phyloP scores from a whole-genome alignment of 2,113 vertebrate species.

The Aphyosemion australe region DNA sequence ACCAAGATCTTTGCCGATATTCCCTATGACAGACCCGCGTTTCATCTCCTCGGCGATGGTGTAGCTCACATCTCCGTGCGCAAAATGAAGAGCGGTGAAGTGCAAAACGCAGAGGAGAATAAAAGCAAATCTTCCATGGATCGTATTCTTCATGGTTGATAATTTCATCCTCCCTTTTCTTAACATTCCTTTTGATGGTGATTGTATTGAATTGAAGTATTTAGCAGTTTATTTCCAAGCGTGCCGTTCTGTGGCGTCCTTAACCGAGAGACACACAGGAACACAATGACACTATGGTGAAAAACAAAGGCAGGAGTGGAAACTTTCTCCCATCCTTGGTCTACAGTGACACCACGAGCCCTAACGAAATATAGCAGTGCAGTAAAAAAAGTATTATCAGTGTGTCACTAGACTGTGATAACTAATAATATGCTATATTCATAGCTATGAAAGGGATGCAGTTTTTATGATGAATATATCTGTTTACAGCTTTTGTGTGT shows the following conservation, averaged over 20 bases:
- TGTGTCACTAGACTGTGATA: too few species aligned
- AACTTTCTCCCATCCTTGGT: slow-evolving; percentile 18
- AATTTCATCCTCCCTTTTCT: background rate
- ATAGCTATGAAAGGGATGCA: too few species aligned
- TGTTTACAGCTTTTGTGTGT: too few species aligned
- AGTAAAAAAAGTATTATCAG: background rate
- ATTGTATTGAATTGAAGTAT: background rate
- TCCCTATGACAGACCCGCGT: slow-evolving; percentile 69
- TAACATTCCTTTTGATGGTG: accelerated
- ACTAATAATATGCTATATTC: too few species aligned
- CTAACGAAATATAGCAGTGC: slow-evolving; percentile 5
- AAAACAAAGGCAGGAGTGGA: slow-evolving; percentile 6
- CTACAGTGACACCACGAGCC: slow-evolving; percentile 59
- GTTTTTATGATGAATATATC: too few species aligned
- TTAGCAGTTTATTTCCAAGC: background rate
- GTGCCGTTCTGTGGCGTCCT: background rate
- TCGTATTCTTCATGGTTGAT: background rate
- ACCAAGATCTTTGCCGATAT: slow-evolving; percentile 67
- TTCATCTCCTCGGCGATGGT: slow-evolving; percentile 74
- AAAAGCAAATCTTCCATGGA: background rate
- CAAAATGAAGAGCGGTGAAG: slow-evolving; percentile 13
- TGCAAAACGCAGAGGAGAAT: slow-evolving; percentile 6
- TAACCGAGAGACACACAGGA: background rate
- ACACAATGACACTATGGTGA: slow-evolving; percentile 9
- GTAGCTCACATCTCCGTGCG: slow-evolving; percentile 67